Percentiles rank a stretch among this genome's conserved stretches.
Evolutionary conservation across 2,797 vertebrate species (phyloP).

Genomic region (Darevskia mixta): DNA sequence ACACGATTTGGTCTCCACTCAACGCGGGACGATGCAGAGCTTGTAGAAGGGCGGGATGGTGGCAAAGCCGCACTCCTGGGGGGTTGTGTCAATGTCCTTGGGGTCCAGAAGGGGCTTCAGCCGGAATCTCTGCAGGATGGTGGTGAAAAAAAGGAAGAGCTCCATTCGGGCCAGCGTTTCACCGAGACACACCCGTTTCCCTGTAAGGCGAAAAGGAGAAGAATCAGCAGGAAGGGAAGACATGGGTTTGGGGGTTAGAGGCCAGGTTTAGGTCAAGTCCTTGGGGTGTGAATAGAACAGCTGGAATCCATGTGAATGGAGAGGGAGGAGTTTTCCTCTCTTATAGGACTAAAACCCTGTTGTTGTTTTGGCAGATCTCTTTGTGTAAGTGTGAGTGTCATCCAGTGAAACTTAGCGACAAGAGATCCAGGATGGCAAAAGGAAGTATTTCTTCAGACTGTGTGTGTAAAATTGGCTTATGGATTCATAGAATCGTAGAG

Average conservation of each 20-base stretch:
- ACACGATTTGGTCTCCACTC: not conserved
- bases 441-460: not conserved
- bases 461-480: too few relatives aligned
- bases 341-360: not conserved
- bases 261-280: not conserved
- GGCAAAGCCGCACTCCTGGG: conserved; percentile 12
- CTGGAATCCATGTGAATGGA: not conserved
- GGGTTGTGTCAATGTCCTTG: not conserved
- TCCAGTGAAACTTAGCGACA: not conserved
- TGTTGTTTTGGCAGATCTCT: too few relatives aligned
- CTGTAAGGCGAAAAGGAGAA: not conserved
- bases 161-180: conserved; percentile 84
- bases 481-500: too few relatives aligned
- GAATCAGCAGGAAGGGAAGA: not conserved
- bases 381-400: not conserved
- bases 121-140: conserved; percentile 77
- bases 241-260: accelerated
- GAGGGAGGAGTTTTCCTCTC: not conserved
- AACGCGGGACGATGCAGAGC: not conserved
- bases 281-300: too few relatives aligned
- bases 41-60: conserved; percentile 25
- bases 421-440: not conserved
- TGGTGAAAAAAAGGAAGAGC: conserved; percentile 83
- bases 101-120: conserved; percentile 40
- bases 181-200: conserved; percentile 77